Conservation (phyloP, 2,113 vertebrate species). For the Zosterops pallidus region DNA sequence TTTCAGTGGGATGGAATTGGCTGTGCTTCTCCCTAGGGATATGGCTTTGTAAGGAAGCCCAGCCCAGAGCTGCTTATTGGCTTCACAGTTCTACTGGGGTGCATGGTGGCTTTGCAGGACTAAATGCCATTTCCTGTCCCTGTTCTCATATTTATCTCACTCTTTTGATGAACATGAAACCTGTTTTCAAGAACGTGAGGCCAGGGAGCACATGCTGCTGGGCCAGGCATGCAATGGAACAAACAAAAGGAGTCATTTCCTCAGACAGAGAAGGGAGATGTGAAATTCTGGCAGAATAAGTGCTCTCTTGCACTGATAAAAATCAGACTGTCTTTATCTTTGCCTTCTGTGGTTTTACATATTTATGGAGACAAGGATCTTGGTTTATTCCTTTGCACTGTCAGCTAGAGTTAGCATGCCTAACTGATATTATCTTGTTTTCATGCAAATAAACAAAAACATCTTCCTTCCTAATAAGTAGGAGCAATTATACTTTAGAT, state of each 20-base stretch:
- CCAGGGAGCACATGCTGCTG: not conserved
- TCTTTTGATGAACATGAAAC: not conserved
- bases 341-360: not conserved
- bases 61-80: not conserved
- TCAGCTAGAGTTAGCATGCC: not conserved
- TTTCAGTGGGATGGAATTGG: not conserved
- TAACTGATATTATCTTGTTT: not conserved
- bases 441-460: not conserved
- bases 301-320: not conserved
- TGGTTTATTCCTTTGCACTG: not conserved
- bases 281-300: not conserved
- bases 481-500: not conserved
- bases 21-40: not conserved
- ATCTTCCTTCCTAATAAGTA: not conserved
- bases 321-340: not conserved
- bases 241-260: not conserved
- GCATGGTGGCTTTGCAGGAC: not conserved
- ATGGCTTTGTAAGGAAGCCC: not conserved
- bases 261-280: not conserved
- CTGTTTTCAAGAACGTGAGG: not conserved
- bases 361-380: not conserved
- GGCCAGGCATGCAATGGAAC: accelerated
- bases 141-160: not conserved
- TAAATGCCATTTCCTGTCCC: not conserved
- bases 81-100: not conserved